Conservation (phyloP, 2,113 vertebrate genomes). For the Lasiurus cinereus region DNA sequence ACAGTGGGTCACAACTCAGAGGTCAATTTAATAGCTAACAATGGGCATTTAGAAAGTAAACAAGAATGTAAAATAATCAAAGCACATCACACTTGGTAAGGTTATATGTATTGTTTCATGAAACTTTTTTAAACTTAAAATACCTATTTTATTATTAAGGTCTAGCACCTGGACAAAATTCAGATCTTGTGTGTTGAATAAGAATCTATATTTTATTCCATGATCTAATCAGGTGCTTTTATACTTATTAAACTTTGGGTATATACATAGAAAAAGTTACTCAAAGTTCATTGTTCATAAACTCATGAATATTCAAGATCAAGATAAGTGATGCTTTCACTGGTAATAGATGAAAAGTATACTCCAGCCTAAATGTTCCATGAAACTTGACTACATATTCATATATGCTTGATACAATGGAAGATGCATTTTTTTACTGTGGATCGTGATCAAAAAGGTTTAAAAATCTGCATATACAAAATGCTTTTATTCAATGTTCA, state of each 20-base stretch:
- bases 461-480: constrained; percentile 11
- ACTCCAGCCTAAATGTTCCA: constrained; percentile 26
- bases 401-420: neutral
- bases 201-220: constrained; percentile 21
- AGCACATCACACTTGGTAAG: neutral
- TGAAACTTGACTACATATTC: constrained; percentile 21
- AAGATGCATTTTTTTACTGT: neutral
- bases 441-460: neutral
- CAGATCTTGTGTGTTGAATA: constrained; percentile 48
- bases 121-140: constrained; percentile 32
- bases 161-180: constrained; percentile 55
- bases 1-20: neutral
- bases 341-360: constrained; percentile 38
- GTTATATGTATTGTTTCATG: neutral
- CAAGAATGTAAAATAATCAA: constrained; percentile 44
- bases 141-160: constrained; percentile 54
- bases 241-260: constrained; percentile 39
- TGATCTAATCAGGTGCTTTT: constrained; percentile 45
- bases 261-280: neutral
- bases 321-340: constrained; percentile 62
- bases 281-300: constrained; percentile 49
- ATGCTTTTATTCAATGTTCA: constrained; percentile 25
- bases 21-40: neutral
- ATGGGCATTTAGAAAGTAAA: neutral
- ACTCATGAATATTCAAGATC: constrained; percentile 45